phyloP scores from a whole-genome alignment of 2,797 vertebrate genomes.

The Pachyuromys duprasi region DNA sequence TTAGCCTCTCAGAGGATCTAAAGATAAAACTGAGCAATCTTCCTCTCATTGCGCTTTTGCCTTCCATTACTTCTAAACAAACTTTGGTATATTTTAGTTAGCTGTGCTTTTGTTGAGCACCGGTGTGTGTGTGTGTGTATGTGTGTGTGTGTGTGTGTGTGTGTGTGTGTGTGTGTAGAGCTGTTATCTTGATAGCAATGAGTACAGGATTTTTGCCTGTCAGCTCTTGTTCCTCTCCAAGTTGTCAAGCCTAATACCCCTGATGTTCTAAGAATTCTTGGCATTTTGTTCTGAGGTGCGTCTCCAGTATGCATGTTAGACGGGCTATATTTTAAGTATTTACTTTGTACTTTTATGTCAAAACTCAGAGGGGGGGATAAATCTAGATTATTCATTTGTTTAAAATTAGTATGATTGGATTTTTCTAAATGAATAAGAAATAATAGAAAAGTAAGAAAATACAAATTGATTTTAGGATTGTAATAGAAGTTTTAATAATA shows the following conservation, averaged over 20 bases:
- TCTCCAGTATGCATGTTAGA: not conserved
- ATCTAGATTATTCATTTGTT: constrained; percentile 38
- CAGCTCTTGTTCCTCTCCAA: not conserved
- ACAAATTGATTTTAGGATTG: constrained; percentile 28
- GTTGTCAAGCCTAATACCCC: not conserved
- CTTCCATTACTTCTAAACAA: constrained; percentile 1
- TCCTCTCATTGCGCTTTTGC: not conserved
- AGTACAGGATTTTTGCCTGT: not conserved
- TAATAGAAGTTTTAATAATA: constrained; percentile 34
- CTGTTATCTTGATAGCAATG: not conserved
- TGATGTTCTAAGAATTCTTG: not conserved
- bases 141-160: not conserved
- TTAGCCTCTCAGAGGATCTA: not conserved
- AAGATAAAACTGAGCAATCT: not conserved
- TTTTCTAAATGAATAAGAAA: constrained; percentile 37
- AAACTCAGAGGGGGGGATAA: not conserved
- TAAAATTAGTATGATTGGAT: constrained; percentile 10
- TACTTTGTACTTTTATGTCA: not conserved
- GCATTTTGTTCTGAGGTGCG: not conserved
- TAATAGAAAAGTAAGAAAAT: constrained; percentile 53
- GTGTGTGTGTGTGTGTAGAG: not conserved
- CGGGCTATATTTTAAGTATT: constrained; percentile 14
- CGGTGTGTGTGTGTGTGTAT: not conserved
- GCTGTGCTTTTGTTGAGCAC: constrained; percentile 36
- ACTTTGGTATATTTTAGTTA: constrained; percentile 20